These are phyloP conservation scores for Drosophila sechellia DNA, from an alignment of 1,140 invertebrate genomes.

Conservation along the genomic window DNA sequence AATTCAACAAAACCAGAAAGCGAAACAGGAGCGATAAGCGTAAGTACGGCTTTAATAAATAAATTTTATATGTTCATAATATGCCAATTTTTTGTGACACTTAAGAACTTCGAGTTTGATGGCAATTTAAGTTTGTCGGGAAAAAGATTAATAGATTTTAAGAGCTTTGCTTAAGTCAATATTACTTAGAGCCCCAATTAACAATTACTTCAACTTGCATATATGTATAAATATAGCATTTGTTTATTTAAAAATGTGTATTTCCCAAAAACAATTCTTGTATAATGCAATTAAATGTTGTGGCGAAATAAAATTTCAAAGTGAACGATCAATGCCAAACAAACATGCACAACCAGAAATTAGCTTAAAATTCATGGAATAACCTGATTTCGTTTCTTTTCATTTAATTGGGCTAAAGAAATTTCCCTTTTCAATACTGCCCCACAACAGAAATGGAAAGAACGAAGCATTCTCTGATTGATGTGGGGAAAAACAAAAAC, in stretches of 20 bases:
- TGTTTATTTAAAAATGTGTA: not conserved
- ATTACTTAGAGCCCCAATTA: too few relatives aligned
- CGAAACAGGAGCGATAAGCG: conserved; percentile 58
- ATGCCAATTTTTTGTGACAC: not conserved
- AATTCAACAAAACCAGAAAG: conserved; percentile 40
- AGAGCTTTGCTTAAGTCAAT: too few relatives aligned
- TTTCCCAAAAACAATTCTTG: not conserved
- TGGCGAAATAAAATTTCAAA: conserved; percentile 12
- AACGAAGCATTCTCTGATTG: conserved; percentile 45
- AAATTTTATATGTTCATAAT: conserved; percentile 1
- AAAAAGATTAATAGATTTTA: not conserved
- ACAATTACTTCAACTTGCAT: not conserved
- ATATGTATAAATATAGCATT: too few relatives aligned
- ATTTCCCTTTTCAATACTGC: conserved; percentile 58
- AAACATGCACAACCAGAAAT: conserved; percentile 8
- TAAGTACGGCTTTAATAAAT: conserved; percentile 61
- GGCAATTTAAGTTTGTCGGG: too few relatives aligned
- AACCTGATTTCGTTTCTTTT: conserved; percentile 35
- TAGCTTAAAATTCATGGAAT: not conserved
- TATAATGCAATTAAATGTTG: not conserved
- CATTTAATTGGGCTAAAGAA: conserved; percentile 44
- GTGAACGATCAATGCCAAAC: not conserved
- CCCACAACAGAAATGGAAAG: conserved; percentile 46
- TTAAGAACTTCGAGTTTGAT: not conserved
- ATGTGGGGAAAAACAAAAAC: conserved; percentile 34